Evolutionary conservation across 2,888 invertebrate species (phyloP).

Genomic region (Mayetiola destructor): DNA sequence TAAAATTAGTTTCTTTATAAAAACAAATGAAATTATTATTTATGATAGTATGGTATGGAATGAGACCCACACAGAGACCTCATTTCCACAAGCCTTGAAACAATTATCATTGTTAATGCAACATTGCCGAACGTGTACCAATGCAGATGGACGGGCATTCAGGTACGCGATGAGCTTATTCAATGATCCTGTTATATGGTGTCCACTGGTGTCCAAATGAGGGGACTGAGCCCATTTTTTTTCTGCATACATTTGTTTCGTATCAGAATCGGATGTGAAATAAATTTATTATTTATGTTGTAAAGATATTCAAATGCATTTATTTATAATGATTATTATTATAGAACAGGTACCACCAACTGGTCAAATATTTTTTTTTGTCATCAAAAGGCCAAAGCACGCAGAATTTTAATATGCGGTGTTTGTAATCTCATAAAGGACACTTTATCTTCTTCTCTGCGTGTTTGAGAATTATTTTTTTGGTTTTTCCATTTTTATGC

Average conservation of each 20-base stretch:
- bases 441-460: background rate
- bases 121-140: too few species aligned
- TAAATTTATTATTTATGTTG: constrained; percentile 12
- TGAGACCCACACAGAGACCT: too few species aligned
- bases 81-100: too few species aligned
- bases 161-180: too few species aligned
- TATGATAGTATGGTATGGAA: too few species aligned
- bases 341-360: background rate
- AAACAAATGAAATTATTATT: too few species aligned
- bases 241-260: background rate
- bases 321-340: background rate
- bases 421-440: constrained; percentile 12
- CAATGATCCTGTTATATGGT: too few species aligned
- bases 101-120: too few species aligned
- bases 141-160: too few species aligned
- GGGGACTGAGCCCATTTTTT: too few species aligned
- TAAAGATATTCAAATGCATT: constrained; percentile 9
- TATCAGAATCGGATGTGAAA: constrained; percentile 6
- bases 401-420: constrained; percentile 9
- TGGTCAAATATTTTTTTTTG: background rate
- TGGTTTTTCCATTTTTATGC: too few species aligned
- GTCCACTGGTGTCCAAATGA: constrained; percentile 6
- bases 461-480: background rate
- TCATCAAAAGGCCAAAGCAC: background rate
- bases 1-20: too few species aligned